Conservation (phyloP, 2,888 invertebrate genomes). For the Priocnemis perturbator region DNA sequence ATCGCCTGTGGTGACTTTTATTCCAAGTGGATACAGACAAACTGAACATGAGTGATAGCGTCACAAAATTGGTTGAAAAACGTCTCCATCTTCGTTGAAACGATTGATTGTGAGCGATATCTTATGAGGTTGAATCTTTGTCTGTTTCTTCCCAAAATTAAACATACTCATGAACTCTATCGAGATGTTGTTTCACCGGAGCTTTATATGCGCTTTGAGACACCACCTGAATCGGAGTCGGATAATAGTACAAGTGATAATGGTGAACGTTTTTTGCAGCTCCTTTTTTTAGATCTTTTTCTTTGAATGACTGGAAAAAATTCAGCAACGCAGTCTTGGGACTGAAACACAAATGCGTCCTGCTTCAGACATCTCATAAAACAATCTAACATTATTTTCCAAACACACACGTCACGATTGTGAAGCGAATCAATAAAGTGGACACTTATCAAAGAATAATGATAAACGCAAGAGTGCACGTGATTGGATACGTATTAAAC, state of each 20-base stretch:
- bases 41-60: too few species aligned
- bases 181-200: constrained; percentile 52
- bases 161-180: constrained; percentile 53
- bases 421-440: background rate
- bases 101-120: too few species aligned
- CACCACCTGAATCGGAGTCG: constrained; percentile 42
- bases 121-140: too few species aligned
- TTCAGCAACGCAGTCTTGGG: constrained; percentile 53
- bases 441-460: background rate
- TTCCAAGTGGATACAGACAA: too few species aligned
- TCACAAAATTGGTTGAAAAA: too few species aligned
- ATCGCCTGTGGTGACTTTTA: too few species aligned
- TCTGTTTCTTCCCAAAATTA: too few species aligned
- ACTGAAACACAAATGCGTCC: constrained; percentile 45
- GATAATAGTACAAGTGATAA: constrained; percentile 62
- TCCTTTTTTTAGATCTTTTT: constrained; percentile 47
- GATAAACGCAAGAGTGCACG: background rate
- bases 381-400: background rate
- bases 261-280: constrained; percentile 46
- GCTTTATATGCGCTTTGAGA: constrained; percentile 38
- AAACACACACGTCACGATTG: background rate
- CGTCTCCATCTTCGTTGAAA: too few species aligned
- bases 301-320: constrained; percentile 52
- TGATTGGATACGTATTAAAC: too few species aligned
- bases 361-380: background rate